Conservation (phyloP, 2,113 vertebrate species). For the Chauna torquata region DNA sequence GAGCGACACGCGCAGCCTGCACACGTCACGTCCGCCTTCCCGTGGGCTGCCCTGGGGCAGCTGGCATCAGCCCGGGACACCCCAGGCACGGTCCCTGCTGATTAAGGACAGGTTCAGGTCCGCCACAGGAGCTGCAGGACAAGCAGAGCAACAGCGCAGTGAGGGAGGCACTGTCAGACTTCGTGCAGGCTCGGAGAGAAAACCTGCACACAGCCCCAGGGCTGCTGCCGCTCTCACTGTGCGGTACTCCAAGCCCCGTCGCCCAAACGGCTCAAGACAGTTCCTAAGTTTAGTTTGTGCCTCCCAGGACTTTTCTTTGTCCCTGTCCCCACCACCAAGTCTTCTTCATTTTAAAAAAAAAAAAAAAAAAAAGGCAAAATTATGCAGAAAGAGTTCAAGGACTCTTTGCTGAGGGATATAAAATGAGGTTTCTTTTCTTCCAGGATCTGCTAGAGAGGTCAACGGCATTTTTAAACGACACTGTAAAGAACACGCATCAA, state of each 20-base stretch:
- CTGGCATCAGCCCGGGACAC: rapidly evolving
- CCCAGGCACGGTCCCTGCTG: neutral
- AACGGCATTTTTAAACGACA: neutral
- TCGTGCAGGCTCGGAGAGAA: neutral
- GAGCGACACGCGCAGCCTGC: neutral
- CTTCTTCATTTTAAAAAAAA: neutral
- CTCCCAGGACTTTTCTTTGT: neutral
- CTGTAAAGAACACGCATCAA: neutral
- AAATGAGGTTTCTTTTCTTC: neutral
- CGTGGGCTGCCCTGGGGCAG: rapidly evolving
- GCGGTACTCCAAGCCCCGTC: rapidly evolving
- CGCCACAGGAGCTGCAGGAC: rapidly evolving
- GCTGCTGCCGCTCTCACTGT: neutral
- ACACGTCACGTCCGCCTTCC: rapidly evolving
- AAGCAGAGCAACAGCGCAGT: rapidly evolving
- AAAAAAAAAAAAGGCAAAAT: neutral
- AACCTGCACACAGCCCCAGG: neutral
- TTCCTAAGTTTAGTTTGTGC: neutral
- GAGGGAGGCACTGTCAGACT: rapidly evolving
- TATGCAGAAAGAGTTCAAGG: neutral
- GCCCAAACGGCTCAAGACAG: rapidly evolving
- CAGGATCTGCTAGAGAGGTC: neutral
- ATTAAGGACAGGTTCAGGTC: neutral
- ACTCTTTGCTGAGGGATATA: neutral
- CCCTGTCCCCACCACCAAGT: neutral